These are phyloP conservation scores for Tachuris rubrigastra DNA, from an alignment of 2,113 vertebrate genomes.

Conservation along the genomic window DNA sequence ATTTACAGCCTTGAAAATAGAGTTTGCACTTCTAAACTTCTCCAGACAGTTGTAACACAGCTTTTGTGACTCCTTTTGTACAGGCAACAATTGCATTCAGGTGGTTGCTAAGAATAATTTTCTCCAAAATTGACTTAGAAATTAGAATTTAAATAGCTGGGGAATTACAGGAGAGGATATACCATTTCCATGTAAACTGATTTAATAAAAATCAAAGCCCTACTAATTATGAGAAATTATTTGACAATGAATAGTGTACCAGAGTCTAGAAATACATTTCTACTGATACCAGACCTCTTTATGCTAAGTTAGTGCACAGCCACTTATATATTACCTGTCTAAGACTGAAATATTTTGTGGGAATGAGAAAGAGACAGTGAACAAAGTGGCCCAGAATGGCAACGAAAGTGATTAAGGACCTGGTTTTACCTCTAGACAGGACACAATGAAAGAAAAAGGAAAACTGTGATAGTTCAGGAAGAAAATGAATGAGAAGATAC, in stretches of 20 bases:
- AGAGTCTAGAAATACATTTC: neutral
- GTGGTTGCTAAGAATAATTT: neutral
- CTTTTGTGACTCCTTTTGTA: neutral
- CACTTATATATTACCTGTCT: neutral
- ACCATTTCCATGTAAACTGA: neutral
- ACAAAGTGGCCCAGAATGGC: neutral
- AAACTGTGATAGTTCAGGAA: neutral
- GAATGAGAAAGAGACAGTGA: neutral
- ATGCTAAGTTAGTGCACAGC: neutral
- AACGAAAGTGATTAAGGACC: neutral
- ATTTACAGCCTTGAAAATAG: constrained; percentile 27
- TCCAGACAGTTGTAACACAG: neutral
- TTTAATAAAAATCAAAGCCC: neutral
- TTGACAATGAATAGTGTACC: neutral
- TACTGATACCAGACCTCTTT: neutral
- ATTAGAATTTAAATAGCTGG: neutral
- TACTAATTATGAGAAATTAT: neutral
- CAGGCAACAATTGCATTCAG: neutral
- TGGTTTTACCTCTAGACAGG: neutral
- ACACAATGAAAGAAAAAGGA: neutral
- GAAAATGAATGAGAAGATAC: neutral
- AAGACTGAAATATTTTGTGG: neutral
- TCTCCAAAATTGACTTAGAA: constrained; percentile 19
- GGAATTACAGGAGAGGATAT: neutral
- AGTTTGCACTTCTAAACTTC: neutral